Percentiles rank a stretch among this genome's conserved stretches.
phyloP scores from a whole-genome alignment of 2,888 invertebrate genomes.

The Mimas tiliae region DNA sequence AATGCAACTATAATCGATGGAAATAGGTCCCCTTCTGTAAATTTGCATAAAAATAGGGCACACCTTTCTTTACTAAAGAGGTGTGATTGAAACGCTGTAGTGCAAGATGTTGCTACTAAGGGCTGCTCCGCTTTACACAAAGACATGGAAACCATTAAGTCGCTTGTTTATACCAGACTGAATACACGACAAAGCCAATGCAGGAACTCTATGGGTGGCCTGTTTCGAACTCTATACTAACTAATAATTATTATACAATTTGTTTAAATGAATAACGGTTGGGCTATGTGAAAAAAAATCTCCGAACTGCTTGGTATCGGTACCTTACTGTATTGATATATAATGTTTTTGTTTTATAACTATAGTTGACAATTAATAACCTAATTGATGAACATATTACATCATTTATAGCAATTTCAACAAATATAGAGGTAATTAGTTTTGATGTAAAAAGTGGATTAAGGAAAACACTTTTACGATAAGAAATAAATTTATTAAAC shows the following conservation, averaged over 20 bases:
- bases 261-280: not conserved
- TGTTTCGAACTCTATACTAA: too few relatives aligned
- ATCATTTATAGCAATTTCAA: too few relatives aligned
- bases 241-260: not conserved
- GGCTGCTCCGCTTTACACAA: not conserved
- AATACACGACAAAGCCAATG: not conserved
- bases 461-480: too few relatives aligned
- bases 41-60: conserved; percentile 3
- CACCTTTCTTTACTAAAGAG: not conserved
- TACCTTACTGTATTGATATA: too few relatives aligned
- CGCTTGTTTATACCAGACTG: not conserved
- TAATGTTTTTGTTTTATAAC: too few relatives aligned
- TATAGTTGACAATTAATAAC: too few relatives aligned
- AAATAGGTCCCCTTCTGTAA: conserved; percentile 4
- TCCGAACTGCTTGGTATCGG: too few relatives aligned
- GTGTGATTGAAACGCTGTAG: not conserved
- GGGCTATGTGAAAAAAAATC: not conserved
- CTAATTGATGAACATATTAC: too few relatives aligned
- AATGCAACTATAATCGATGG: not conserved
- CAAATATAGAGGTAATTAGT: too few relatives aligned
- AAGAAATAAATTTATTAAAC: too few relatives aligned
- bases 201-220: not conserved
- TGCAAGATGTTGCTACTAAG: not conserved
- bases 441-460: too few relatives aligned
- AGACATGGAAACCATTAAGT: not conserved